Evolutionary conservation across 2,113 vertebrate species (phyloP), one percentile per base, ranked within the genome.

Genomic region (Coregonus clupeaformis): DNA sequence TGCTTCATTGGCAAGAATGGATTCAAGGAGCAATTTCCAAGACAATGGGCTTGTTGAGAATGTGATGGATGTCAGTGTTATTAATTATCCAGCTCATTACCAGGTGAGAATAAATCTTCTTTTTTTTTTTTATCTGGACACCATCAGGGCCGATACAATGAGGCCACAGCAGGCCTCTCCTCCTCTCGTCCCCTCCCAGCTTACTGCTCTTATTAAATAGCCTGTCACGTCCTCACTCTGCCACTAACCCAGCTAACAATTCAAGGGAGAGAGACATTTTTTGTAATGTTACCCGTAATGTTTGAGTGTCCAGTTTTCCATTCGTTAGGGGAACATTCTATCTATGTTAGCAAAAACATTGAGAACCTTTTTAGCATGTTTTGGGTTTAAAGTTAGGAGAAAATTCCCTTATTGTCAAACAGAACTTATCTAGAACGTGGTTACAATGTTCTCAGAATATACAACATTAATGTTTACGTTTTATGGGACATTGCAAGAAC

Each of bases 51-150:
- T 84, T 83, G 85, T 83, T 89, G 80, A 68, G 86, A 78, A 89
- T 84, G 86, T 92, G 89, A 92, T 90, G 88, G 89, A 92, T 93
- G 89, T 89, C 86, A 89, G 75, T 65, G 72, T 79, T 85, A 86
- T 85, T 93, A 92, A 92, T 92, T 92, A 92, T 91, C 87, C 82
- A 80, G 80, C 82, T 87, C 87, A 90, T 92, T 91, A 93, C 82
- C 79, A 83, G 73, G 77, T 63, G 59, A 81, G 85, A 85, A 92
- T 91, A 92, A 91, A 91, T 92, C 87, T 75, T 74, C 77, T 59
- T 11, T 74, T 81, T 59, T 11, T 11, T 80, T 87, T 91, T 91
- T 90, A 91, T 90, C 89, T 91, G 72, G 86, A 75, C 82, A 77
- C 81, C 82, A 88, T 88, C 49, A 9, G 77, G 71, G 68, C 11